Percentiles rank a stretch among this genome's conserved stretches.
Conservation (phyloP, 2,797 vertebrate genomes). For the Acropternis orthonyx region DNA sequence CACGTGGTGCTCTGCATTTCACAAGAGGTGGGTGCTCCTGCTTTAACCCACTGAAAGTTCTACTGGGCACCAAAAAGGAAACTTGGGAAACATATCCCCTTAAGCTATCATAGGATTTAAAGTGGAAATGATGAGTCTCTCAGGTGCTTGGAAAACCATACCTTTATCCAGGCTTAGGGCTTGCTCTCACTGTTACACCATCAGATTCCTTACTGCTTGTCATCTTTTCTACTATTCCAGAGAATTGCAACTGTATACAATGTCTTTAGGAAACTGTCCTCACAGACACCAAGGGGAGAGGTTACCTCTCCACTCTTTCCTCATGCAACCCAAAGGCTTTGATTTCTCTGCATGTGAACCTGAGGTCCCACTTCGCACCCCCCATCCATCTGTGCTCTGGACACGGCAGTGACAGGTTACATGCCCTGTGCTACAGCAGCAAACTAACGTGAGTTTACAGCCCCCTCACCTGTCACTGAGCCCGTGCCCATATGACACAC, state of each 20-base stretch:
- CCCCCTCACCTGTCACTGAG: not conserved
- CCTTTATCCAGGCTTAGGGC: not conserved
- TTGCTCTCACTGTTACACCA: not conserved
- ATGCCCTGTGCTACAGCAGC: too few relatives aligned
- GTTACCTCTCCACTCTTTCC: not conserved
- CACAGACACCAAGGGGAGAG: not conserved
- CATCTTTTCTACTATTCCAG: not conserved
- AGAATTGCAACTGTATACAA: fast-evolving
- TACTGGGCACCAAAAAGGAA: fast-evolving
- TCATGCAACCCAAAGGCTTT: not conserved
- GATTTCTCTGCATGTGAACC: fast-evolving
- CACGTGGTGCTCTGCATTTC: not conserved
- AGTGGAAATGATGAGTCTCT: not conserved
- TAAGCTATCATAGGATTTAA: fast-evolving
- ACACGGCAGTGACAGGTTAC: not conserved
- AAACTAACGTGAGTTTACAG: not conserved
- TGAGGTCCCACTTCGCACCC: not conserved
- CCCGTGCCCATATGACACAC: not conserved
- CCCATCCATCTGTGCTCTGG: not conserved
- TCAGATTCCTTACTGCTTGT: not conserved
- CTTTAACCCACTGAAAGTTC: not conserved
- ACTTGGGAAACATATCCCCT: not conserved
- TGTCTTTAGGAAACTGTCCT: not conserved
- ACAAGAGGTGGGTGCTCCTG: not conserved
- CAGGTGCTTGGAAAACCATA: not conserved